Conservation (phyloP, 2,888 invertebrate genomes). For the Mesochorus sp. region DNA sequence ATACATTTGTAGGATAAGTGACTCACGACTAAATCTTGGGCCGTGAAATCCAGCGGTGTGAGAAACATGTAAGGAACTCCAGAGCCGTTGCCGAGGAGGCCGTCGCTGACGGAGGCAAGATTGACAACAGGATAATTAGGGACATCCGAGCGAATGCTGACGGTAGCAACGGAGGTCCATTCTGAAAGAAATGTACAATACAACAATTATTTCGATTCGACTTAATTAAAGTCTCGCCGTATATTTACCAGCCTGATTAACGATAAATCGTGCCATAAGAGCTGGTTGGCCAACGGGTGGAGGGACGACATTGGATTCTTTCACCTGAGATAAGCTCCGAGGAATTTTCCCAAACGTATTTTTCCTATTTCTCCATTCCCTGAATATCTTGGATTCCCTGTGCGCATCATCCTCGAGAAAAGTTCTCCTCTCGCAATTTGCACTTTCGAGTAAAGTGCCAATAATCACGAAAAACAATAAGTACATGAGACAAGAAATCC, state of each 20-base stretch:
- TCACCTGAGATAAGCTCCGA: neutral
- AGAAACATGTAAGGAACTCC: constrained; percentile 90
- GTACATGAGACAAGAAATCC: neutral
- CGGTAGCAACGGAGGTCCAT: constrained; percentile 89
- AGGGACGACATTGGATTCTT: constrained; percentile 76
- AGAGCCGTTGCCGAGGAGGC: constrained; percentile 86
- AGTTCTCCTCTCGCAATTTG: neutral
- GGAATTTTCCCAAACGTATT: neutral
- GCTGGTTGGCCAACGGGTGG: constrained; percentile 86
- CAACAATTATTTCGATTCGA: neutral
- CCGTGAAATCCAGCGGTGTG: constrained; percentile 88
- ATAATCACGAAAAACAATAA: neutral
- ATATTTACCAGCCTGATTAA: constrained; percentile 87
- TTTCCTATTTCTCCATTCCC: constrained; percentile 53
- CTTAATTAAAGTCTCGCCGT: too few species aligned
- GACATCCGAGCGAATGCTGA: constrained; percentile 85
- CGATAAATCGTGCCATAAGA: constrained; percentile 88
- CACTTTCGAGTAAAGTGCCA: neutral
- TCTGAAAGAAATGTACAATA: constrained; percentile 82
- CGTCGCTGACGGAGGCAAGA: constrained; percentile 89
- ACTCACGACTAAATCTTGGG: constrained; percentile 86
- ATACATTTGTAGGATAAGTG: too few species aligned
- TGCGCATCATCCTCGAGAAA: constrained; percentile 18
- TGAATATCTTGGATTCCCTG: constrained; percentile 55
- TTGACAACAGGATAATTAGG: constrained; percentile 87